A percentile compares a stretch with the other conserved stretches of the same genome.
phyloP scores from a whole-genome alignment of 2,888 invertebrate species.

The Caprella mutica region DNA sequence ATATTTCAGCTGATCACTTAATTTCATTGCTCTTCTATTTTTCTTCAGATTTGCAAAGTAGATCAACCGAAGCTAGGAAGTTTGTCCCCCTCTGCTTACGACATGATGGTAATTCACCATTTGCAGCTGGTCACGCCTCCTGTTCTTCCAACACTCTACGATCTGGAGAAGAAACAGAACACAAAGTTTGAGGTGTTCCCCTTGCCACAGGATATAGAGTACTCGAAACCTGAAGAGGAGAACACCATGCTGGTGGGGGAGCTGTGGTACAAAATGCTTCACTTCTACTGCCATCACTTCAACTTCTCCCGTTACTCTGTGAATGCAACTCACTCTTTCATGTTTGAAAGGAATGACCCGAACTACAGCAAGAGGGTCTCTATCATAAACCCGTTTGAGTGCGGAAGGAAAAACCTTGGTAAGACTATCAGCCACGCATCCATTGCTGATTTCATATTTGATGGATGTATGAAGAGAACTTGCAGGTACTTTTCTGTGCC shows the following conservation, averaged over 20 bases:
- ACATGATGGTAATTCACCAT: conserved; percentile 45
- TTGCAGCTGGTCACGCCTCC: conserved; percentile 45
- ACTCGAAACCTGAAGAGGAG: conserved; percentile 37
- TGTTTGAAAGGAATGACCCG: conserved; percentile 37
- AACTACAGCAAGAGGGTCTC: conserved; percentile 40
- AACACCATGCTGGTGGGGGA: conserved; percentile 38
- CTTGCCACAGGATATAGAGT: conserved; percentile 34
- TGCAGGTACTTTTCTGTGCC: conserved; percentile 45
- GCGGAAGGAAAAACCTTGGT: conserved; percentile 43
- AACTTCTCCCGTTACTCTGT: conserved; percentile 36
- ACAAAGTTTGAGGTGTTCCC: conserved; percentile 14
- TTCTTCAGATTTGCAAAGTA: conserved; percentile 39
- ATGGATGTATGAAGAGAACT: conserved; percentile 41
- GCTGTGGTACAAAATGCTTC: conserved; percentile 41
- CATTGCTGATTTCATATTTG: conserved; percentile 44
- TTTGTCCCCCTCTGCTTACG: conserved; percentile 44
- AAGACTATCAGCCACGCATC: conserved; percentile 42
- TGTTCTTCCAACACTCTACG: conserved; percentile 38
- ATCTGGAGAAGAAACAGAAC: conserved; percentile 10
- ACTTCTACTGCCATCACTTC: conserved; percentile 39
- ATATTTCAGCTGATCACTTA: not conserved
- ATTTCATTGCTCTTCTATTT: not conserved
- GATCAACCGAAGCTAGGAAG: conserved; percentile 44
- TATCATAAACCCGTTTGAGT: conserved; percentile 45
- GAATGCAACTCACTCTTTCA: conserved; percentile 35